Conservation (phyloP, 2,888 invertebrate species). For the Mechanitis mazaeus region DNA sequence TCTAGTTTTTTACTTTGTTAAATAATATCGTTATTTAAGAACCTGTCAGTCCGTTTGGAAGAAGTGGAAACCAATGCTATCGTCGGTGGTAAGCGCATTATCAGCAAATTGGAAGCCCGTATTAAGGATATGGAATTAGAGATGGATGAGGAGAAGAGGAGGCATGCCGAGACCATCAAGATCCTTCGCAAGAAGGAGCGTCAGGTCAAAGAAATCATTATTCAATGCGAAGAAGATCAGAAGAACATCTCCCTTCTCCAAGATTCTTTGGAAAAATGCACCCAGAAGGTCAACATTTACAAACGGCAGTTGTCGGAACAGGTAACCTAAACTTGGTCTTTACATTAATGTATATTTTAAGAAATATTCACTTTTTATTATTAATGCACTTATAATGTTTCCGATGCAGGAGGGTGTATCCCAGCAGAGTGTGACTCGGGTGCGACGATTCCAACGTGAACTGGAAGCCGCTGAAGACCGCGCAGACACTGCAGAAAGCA, state of each 20-base stretch:
- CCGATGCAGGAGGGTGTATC: constrained; percentile 88
- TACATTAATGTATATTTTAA: constrained; percentile 2
- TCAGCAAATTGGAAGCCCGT: constrained; percentile 97
- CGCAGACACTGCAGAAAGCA: constrained; percentile 96
- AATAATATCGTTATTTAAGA: constrained; percentile 58
- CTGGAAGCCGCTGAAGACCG: constrained; percentile 98
- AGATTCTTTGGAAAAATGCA: constrained; percentile 91
- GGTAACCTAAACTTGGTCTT: constrained; percentile 62
- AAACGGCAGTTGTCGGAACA: constrained; percentile 97
- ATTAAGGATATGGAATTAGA: constrained; percentile 96
- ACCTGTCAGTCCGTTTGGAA: constrained; percentile 92
- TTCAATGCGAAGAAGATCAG: constrained; percentile 97
- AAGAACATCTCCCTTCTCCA: constrained; percentile 95
- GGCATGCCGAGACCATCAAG: constrained; percentile 98
- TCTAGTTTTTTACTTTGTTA: neutral
- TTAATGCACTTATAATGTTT: constrained; percentile 26
- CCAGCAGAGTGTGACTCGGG: constrained; percentile 94
- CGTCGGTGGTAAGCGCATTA: constrained; percentile 96
- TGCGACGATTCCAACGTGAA: constrained; percentile 98
- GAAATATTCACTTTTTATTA: neutral
- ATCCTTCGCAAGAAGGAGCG: constrained; percentile 99
- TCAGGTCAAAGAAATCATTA: constrained; percentile 95
- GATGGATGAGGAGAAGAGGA: constrained; percentile 96
- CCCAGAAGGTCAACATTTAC: constrained; percentile 93
- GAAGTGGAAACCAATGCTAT: constrained; percentile 98